A percentile compares a stretch with the other conserved stretches of the same genome.
Conservation (phyloP, 2,113 vertebrate genomes). For the Epinephelus cyanopodus region DNA sequence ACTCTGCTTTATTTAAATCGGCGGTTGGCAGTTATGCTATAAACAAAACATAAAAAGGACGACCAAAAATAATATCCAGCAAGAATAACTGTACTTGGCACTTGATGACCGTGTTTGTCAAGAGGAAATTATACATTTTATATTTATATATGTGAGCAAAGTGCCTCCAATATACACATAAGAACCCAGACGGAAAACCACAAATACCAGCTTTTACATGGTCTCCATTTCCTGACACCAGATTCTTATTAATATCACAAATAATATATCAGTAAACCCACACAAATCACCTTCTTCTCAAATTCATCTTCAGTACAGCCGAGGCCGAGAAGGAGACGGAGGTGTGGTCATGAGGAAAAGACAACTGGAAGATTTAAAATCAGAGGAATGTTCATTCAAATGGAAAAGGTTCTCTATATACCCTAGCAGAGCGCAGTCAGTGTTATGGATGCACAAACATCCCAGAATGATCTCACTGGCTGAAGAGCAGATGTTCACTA, state of each 20-base stretch:
- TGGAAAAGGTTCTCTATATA: not conserved
- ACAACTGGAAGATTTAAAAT: not conserved
- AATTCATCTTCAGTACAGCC: constrained; percentile 12
- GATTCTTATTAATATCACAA: constrained; percentile 79
- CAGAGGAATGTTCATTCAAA: not conserved
- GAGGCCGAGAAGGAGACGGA: not conserved
- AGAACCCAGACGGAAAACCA: constrained; percentile 70
- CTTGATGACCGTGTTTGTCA: constrained; percentile 73
- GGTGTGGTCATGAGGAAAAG: not conserved
- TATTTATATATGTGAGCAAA: constrained; percentile 41
- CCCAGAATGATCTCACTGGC: not conserved
- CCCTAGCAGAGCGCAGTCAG: not conserved
- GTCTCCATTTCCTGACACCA: constrained; percentile 67
- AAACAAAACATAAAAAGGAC: constrained; percentile 64
- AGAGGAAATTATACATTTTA: constrained; percentile 40
- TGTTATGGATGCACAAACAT: not conserved
- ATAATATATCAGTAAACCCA: constrained; percentile 19
- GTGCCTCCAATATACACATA: constrained; percentile 78
- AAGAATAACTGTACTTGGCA: constrained; percentile 86
- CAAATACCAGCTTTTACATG: constrained; percentile 82
- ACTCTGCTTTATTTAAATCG: constrained; percentile 86
- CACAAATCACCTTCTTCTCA: constrained; percentile 46
- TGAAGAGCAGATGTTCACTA: not conserved
- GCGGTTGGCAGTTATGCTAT: constrained; percentile 79
- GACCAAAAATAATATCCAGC: constrained; percentile 74